Evolutionary conservation across 1,140 invertebrate genomes (phyloP), one percentile per base, ranked within the genome.

Genomic region (Nasonia longicornis): DNA sequence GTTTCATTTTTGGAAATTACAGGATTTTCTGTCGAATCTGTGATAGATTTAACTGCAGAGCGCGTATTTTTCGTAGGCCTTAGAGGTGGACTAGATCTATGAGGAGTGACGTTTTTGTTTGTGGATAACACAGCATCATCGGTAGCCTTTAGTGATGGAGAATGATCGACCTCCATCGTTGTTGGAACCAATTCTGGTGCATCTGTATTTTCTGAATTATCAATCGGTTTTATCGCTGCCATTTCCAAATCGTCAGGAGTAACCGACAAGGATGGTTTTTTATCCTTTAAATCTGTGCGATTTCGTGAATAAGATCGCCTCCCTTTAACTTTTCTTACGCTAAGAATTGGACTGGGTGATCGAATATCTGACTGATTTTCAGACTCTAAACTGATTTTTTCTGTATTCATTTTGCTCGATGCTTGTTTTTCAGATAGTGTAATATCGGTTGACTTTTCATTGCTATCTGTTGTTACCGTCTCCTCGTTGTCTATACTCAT

Each of bases 301-400:
- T 38, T 71, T 35, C 81, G 71, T 0, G 70, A 22, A 63, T 73
- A 82, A 38, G 77, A 82, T 26, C 81, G 81, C 8, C 77, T 79
- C 22, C 79, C 16, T 38, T 79, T 82, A 10, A 31, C 26, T 12
- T 72, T 82, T 63, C 26, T 73, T 2, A 45, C 16, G 31, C 35
- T 74, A 16, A 78, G 20, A 58, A 78, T 42, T 29, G 80, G 80
- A 74, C 80, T 78, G 0, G 22, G 38, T 0, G 80, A 26, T 0
- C 79, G 73, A 48, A 72, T 22, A 11, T 71, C 10, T 16, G 20
- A 38, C 14, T n/a, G 35, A 77, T 77, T 48, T 45, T 67, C 75
- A 22, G 64, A 66, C 14, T 76, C 64, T 2, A 35, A 66, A 66
- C 26, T 42, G 0, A 66, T 35, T 66, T 38, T 14, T 14, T 76